Evolutionary conservation across 2,797 vertebrate genomes (phyloP), one percentile per base, ranked within the genome.

Genomic region (Parotocinclus haroldoi): DNA sequence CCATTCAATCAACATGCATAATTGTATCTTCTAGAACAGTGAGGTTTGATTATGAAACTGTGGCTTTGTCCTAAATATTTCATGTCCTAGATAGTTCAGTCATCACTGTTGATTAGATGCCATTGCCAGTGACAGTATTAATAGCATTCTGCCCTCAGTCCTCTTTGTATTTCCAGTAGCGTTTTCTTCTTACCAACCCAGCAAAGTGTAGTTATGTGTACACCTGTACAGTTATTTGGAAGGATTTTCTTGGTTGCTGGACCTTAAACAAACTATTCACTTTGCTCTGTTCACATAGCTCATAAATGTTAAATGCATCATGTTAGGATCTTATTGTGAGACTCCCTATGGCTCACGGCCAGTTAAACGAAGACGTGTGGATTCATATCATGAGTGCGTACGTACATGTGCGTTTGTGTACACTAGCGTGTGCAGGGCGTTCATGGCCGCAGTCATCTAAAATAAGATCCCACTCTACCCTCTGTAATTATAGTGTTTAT

Each of bases 401-500:
- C 66, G 54, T 53, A 63, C 68, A 51, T 42, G 48, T 48, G 63
- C 46, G 18, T 67, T 57, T 73, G 69, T 76, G 66, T 77, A 71
- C 72, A 80, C 78, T 80, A 78, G 84, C 82, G 83, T 79, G 84
- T 82, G 77, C 83, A 85, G 90, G 88, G 91, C 79, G 87, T 88
- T 88, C 81, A 81, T 80, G 73, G 86, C 89, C 87, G 63, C 88
- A 87, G 82, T 70, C 85, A 83, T 83, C 78, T 85, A 90, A 90
- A 92, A 88, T 89, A 88, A 76, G 75, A 42, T 74, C 78, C 72
- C 76, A 74, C 86, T 83, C 85, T 86, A 81, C 86, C 79, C 83
- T 87, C 86, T 87, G 85, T 91, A 91, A 92, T 91, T 92, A 91
- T 83, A 90, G 83, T 54, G 84, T 91, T 90, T 88, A 80, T 85